A percentile compares a stretch with the other conserved stretches of the same genome.
These are phyloP conservation scores for Drosophila maculinotata DNA, from an alignment of 2,888 invertebrate genomes.

Conservation along the genomic window DNA sequence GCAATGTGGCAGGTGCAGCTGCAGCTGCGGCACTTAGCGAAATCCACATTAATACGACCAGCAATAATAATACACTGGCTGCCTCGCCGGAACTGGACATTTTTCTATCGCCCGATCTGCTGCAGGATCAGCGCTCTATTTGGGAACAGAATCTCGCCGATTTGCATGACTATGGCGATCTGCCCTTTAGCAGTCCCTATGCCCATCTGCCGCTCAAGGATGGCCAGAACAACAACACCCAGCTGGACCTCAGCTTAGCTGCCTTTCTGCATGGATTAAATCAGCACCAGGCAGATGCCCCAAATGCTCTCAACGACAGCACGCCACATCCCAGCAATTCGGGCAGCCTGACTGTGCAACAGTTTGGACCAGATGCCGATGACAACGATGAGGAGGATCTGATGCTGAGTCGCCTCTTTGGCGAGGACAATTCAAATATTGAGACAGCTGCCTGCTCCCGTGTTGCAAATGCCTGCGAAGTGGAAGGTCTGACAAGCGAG, in stretches of 20 bases:
- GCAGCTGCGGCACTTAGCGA: slow-evolving; percentile 47
- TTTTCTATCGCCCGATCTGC: slow-evolving; percentile 83
- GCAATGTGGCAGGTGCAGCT: slow-evolving; percentile 40
- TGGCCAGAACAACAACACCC: slow-evolving; percentile 83
- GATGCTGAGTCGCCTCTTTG: slow-evolving; percentile 47
- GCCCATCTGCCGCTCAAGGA: slow-evolving; percentile 83
- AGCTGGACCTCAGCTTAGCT: slow-evolving; percentile 75
- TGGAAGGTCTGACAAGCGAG: slow-evolving; percentile 58
- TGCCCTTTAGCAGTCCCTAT: slow-evolving; percentile 75
- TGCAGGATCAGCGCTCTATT: slow-evolving; percentile 85
- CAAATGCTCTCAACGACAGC: slow-evolving; percentile 77
- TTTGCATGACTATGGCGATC: slow-evolving; percentile 86
- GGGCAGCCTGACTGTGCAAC: slow-evolving; percentile 67
- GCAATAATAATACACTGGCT: slow-evolving; percentile 20
- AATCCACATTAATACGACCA: slow-evolving; percentile 63
- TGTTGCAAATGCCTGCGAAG: slow-evolving; percentile 65
- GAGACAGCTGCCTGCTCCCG: slow-evolving; percentile 40
- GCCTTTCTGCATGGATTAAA: slow-evolving; percentile 73
- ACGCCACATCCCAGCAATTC: slow-evolving; percentile 75
- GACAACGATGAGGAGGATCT: slow-evolving; percentile 59
- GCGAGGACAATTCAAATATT: slow-evolving; percentile 50
- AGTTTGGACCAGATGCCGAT: slow-evolving; percentile 47
- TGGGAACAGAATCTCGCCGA: slow-evolving; percentile 87
- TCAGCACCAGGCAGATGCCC: slow-evolving; percentile 41
- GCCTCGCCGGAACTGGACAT: slow-evolving; percentile 71